A percentile compares a stretch with the other conserved stretches of the same genome.
Conservation (phyloP, 2,113 vertebrate species). For the Macrotus californicus region DNA sequence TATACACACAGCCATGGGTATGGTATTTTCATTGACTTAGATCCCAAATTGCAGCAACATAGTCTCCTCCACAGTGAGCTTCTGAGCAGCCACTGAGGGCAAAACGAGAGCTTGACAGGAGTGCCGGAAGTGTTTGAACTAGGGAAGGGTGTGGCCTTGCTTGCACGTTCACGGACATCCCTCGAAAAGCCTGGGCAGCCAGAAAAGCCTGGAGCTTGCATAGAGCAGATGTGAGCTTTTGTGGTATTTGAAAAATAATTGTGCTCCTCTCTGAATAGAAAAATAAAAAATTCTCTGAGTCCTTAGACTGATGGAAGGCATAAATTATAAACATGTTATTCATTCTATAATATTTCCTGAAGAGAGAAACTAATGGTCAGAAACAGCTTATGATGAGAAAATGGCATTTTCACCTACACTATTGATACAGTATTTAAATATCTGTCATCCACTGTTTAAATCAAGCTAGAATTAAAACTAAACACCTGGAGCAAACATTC, state of each 20-base stretch:
- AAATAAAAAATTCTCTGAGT: neutral
- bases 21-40: neutral
- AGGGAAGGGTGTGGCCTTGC: neutral
- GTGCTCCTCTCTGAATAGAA: neutral
- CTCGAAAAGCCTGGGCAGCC: neutral
- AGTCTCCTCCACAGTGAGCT: neutral
- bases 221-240: constrained; percentile 2
- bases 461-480: constrained; percentile 22
- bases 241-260: neutral
- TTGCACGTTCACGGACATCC: neutral
- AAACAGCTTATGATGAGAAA: neutral
- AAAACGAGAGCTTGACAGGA: neutral
- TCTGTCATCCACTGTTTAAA: constrained; percentile 8
- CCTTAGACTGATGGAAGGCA: neutral
- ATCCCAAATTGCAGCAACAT: neutral
- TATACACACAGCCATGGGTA: neutral
- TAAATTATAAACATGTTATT: neutral
- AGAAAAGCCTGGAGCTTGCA: neutral
- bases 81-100: neutral
- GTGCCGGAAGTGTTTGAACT: neutral
- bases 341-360: neutral
- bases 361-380: neutral
- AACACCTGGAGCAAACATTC: neutral
- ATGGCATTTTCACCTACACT: constrained; percentile 7
- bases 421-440: constrained; percentile 26